A percentile compares a stretch with the other conserved stretches of the same genome.
Evolutionary conservation across 2,797 vertebrate species (phyloP).

Genomic region (Kryptopterus vitreolus): DNA sequence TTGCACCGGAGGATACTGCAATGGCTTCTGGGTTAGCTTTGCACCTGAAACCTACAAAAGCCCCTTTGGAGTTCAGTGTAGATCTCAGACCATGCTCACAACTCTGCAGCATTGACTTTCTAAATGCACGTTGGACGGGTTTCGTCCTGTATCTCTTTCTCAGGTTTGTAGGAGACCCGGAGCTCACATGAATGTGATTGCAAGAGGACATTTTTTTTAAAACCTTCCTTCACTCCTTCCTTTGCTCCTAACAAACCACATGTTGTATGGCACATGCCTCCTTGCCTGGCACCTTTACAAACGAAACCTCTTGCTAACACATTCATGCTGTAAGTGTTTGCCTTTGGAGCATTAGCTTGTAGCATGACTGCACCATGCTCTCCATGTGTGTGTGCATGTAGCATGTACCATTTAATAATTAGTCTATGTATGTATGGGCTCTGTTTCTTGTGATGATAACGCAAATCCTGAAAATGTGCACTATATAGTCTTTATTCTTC

Average conservation of each 20-base stretch:
- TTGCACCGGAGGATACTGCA: neutral
- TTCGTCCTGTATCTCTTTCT: conserved; percentile 59
- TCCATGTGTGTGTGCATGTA: neutral
- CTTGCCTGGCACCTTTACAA: conserved; percentile 68
- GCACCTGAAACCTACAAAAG: neutral
- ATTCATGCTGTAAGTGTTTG: conserved; percentile 77
- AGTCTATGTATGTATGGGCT: neutral
- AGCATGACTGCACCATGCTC: conserved; percentile 67
- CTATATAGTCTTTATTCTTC: neutral
- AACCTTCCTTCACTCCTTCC: conserved; percentile 15
- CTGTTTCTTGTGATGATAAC: conserved; percentile 6
- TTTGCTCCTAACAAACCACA: conserved; percentile 74
- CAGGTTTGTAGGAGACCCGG: conserved; percentile 42
- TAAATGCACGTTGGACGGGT: too few species aligned
- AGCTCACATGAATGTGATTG: conserved; percentile 80
- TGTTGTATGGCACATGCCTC: conserved; percentile 72
- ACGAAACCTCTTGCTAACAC: conserved; percentile 79
- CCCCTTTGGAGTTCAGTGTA: too few species aligned
- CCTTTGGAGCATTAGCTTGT: conserved; percentile 61
- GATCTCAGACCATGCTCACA: conserved; percentile 45
- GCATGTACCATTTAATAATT: neutral
- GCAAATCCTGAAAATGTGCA: neutral
- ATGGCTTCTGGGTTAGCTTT: neutral
- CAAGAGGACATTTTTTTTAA: conserved; percentile 65
- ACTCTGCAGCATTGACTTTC: conserved; percentile 70